Conservation (phyloP, 37 sponge, comb jelly and placozoan genomes). For the Aplysina aerophoba region DNA sequence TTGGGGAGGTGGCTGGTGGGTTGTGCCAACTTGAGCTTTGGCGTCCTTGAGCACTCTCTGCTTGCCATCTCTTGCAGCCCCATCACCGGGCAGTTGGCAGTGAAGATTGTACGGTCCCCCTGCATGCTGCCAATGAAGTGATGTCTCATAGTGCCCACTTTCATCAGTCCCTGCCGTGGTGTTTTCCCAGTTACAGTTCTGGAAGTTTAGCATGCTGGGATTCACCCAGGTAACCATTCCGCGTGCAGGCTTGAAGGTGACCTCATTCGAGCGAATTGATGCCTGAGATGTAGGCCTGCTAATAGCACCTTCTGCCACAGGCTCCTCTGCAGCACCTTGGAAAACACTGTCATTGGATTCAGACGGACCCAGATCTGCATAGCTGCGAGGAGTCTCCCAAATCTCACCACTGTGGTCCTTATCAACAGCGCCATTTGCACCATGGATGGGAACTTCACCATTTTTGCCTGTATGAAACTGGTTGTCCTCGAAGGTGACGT, state of each 20-base stretch:
- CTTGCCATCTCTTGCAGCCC: too few species aligned
- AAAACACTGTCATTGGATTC: not conserved
- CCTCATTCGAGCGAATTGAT: not conserved
- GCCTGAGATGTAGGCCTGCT: not conserved
- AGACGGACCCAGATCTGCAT: constrained; percentile 13
- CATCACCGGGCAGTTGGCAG: too few species aligned
- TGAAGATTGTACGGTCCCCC: too few species aligned
- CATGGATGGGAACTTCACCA: not conserved
- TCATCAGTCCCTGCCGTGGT: too few species aligned
- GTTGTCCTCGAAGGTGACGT: too few species aligned
- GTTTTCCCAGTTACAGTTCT: not conserved
- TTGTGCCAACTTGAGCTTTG: not conserved
- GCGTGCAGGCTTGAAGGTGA: not conserved
- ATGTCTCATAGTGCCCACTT: too few species aligned
- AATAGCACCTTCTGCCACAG: not conserved
- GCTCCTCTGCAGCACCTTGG: not conserved
- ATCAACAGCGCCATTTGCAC: not conserved
- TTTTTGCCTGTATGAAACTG: too few species aligned
- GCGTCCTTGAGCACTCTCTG: not conserved
- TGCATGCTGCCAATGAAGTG: too few species aligned
- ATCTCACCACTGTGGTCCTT: not conserved
- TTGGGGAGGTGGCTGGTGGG: not conserved
- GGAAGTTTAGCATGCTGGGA: not conserved
- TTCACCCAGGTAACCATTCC: constrained; percentile 18
- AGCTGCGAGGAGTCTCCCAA: not conserved